phyloP scores from a whole-genome alignment of 2,888 invertebrate genomes.

The Plagiodera versicolora region DNA sequence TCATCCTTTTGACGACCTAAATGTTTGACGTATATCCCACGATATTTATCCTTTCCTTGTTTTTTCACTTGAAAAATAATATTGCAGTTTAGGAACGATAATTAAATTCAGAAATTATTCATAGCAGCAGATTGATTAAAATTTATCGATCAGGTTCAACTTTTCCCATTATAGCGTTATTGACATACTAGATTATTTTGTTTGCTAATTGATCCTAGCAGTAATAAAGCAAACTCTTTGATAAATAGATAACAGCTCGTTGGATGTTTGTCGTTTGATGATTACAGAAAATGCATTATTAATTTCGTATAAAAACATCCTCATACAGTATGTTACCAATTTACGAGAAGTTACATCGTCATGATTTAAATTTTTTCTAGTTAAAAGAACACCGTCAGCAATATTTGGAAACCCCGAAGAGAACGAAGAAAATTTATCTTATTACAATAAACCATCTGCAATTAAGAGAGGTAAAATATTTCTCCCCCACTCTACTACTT shows the following conservation, averaged over 20 bases:
- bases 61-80: too few species aligned
- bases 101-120: not conserved
- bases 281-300: not conserved
- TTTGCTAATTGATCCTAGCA: not conserved
- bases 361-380: conserved; percentile 41
- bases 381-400: conserved; percentile 47
- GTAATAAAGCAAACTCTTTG: not conserved
- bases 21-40: too few species aligned
- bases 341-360: too few species aligned
- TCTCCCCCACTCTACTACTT: too few species aligned
- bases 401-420: conserved; percentile 34
- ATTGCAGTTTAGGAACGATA: too few species aligned
- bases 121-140: not conserved
- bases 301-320: not conserved
- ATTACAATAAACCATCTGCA: conserved; percentile 50
- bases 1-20: too few species aligned
- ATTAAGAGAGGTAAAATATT: conserved; percentile 50
- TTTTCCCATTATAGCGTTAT: not conserved
- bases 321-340: too few species aligned
- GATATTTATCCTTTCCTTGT: too few species aligned
- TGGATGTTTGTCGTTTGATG: not conserved
- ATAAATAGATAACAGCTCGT: not conserved
- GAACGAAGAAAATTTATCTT: conserved; percentile 43
- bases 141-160: not conserved
- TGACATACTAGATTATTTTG: not conserved